Evolutionary conservation across 2,113 vertebrate species (phyloP).

Genomic region (Mirounga angustirostris): DNA sequence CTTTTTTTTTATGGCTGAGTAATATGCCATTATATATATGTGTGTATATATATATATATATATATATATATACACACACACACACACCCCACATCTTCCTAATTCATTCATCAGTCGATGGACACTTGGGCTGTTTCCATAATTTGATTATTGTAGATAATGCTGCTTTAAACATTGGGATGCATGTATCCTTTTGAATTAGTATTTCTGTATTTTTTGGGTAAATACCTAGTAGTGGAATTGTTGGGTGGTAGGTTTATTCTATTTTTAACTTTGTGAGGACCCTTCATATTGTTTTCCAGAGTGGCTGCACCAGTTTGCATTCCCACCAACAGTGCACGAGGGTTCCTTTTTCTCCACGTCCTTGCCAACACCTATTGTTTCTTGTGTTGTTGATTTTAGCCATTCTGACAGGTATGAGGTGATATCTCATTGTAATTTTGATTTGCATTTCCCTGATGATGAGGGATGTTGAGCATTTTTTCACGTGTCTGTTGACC

Average conservation of each 20-base stretch:
- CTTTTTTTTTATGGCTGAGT: neutral
- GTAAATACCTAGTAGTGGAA: neutral
- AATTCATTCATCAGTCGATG: neutral
- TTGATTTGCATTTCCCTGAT: neutral
- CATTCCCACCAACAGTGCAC: neutral
- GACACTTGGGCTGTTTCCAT: neutral
- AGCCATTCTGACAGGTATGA: neutral
- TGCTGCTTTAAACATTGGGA: neutral
- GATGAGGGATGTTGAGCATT: neutral
- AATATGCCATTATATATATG: neutral
- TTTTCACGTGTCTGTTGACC: neutral
- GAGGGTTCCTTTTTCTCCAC: neutral
- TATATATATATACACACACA: too few relatives aligned
- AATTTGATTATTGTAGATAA: neutral
- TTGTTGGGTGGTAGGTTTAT: neutral
- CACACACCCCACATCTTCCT: neutral
- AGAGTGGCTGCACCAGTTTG: neutral
- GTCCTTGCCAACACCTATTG: neutral
- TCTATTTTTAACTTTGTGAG: neutral
- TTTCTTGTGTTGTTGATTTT: neutral
- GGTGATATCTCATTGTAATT: neutral
- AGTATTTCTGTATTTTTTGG: neutral
- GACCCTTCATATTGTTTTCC: neutral
- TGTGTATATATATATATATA: too few relatives aligned
- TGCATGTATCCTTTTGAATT: neutral